Evolutionary conservation across 2,113 vertebrate species (phyloP).

Genomic region (Atlantisia rogersi): DNA sequence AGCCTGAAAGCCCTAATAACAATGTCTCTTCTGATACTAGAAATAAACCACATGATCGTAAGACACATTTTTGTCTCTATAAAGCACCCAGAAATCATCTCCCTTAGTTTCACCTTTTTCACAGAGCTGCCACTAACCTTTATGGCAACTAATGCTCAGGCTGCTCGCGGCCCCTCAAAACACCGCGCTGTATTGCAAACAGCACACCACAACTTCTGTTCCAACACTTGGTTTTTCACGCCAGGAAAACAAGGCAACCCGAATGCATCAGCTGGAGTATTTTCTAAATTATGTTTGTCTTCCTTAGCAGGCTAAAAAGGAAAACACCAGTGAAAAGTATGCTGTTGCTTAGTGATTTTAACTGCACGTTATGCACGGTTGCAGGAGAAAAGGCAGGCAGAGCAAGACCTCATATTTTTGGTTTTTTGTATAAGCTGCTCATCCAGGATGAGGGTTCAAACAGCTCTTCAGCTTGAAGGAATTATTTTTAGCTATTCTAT

Average conservation of each 20-base stretch:
- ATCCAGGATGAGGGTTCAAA: not conserved
- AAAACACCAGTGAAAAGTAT: not conserved
- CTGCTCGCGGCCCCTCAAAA: not conserved
- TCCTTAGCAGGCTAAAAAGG: not conserved
- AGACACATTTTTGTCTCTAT: not conserved
- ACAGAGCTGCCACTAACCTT: not conserved
- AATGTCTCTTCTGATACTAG: not conserved
- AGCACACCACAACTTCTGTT: accelerated
- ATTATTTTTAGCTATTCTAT: not conserved
- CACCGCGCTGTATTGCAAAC: not conserved
- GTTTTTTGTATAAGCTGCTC: not conserved
- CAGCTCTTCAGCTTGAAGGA: not conserved
- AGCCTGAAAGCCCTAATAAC: not conserved
- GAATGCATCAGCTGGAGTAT: not conserved
- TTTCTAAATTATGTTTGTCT: not conserved
- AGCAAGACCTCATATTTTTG: not conserved
- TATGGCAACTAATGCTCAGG: not conserved
- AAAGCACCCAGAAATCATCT: not conserved
- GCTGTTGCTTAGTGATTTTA: not conserved
- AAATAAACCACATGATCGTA: not conserved
- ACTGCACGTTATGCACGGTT: accelerated
- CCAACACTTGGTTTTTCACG: not conserved
- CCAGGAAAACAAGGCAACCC: not conserved
- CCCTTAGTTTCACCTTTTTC: not conserved
- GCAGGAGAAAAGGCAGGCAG: not conserved